phyloP scores from a whole-genome alignment of 2,113 vertebrate genomes.

The Morphnarchus princeps region DNA sequence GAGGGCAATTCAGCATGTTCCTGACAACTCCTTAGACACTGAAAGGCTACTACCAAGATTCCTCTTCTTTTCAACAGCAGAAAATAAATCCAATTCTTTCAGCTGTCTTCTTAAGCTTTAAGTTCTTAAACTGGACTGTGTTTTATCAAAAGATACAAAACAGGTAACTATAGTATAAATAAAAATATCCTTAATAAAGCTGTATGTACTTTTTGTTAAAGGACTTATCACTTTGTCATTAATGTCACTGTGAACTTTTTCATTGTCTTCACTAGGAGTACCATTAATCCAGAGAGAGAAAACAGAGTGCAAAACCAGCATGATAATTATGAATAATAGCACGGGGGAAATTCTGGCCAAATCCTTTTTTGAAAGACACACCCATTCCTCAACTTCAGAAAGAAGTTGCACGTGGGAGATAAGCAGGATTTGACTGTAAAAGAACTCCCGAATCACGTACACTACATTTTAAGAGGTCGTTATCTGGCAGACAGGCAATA shows the following conservation, averaged over 20 bases:
- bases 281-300: not conserved
- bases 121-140: not conserved
- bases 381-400: not conserved
- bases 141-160: not conserved
- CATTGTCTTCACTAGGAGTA: not conserved
- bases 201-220: not conserved
- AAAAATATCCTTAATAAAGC: not conserved
- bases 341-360: not conserved
- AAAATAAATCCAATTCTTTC: not conserved
- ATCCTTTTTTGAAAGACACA: not conserved
- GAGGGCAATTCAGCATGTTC: not conserved
- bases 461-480: not conserved
- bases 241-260: not conserved
- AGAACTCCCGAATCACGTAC: not conserved
- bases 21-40: not conserved
- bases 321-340: not conserved
- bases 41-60: not conserved
- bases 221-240: not conserved
- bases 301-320: not conserved
- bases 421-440: not conserved
- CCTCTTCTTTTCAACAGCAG: not conserved
- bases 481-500: not conserved
- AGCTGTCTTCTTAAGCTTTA: not conserved
- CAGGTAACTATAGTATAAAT: not conserved
- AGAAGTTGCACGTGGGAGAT: not conserved